Conservation (phyloP, 2,888 invertebrate species). For the Drosophila histrio region DNA sequence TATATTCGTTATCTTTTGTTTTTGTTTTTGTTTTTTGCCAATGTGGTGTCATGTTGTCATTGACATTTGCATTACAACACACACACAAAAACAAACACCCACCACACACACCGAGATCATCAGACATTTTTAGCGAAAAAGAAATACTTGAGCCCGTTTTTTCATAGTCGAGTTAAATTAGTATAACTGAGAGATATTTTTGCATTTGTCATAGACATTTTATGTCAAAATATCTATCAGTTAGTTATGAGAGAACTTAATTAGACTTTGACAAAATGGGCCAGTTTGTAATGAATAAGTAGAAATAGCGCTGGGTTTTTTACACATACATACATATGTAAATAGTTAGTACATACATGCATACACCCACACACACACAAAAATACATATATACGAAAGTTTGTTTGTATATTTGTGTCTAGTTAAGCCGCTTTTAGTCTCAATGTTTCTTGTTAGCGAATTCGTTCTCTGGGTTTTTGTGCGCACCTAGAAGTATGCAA, state of each 20-base stretch:
- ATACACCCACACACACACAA: slow-evolving; percentile 18
- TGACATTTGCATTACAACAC: slow-evolving; percentile 71
- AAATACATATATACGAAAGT: slow-evolving; percentile 6
- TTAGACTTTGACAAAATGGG: slow-evolving; percentile 28
- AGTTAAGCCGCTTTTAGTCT: slow-evolving; percentile 40
- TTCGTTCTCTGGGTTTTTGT: slow-evolving; percentile 30
- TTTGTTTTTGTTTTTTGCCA: slow-evolving; percentile 31
- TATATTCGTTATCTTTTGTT: not conserved
- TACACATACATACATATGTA: slow-evolving; percentile 10
- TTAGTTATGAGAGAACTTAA: too few species aligned
- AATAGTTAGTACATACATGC: slow-evolving; percentile 28
- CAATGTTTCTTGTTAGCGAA: slow-evolving; percentile 32
- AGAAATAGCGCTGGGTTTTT: slow-evolving; percentile 45
- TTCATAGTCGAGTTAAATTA: too few species aligned
- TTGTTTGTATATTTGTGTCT: slow-evolving; percentile 30
- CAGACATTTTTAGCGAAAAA: slow-evolving; percentile 41
- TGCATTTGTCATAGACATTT: too few species aligned
- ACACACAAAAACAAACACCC: slow-evolving; percentile 22
- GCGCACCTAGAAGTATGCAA: slow-evolving; percentile 63
- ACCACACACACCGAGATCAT: slow-evolving; percentile 27
- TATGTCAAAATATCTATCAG: too few species aligned
- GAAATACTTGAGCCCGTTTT: too few species aligned
- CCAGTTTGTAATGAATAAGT: slow-evolving; percentile 27
- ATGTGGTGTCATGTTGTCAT: slow-evolving; percentile 71
- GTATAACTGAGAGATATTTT: too few species aligned